phyloP scores from a whole-genome alignment of 35 echinoderm and acorn worm genomes.

The Ophioderma brevispina region DNA sequence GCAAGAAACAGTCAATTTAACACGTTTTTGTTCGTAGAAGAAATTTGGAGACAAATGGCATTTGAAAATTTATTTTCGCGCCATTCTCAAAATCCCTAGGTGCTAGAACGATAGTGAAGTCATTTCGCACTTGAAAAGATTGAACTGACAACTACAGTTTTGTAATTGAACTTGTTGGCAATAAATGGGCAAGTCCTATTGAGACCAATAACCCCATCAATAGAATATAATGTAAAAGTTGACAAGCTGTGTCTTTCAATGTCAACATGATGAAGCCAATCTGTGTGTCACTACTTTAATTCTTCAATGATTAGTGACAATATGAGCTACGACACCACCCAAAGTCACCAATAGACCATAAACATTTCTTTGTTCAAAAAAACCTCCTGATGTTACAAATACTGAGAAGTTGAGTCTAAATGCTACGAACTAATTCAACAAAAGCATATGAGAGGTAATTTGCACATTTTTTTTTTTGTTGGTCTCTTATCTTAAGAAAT shows the following conservation, averaged over 20 bases:
- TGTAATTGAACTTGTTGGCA: not conserved
- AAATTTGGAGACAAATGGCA: too few species aligned
- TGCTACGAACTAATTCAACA: slow-evolving; percentile 25
- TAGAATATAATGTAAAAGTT: slow-evolving; percentile 31
- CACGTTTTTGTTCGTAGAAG: too few species aligned
- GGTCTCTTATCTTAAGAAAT: slow-evolving; percentile 37
- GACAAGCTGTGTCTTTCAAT: slow-evolving; percentile 23
- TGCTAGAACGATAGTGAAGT: too few species aligned
- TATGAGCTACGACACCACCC: not conserved
- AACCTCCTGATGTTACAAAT: slow-evolving; percentile 20
- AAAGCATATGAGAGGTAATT: slow-evolving; percentile 25
- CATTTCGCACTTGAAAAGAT: not conserved
- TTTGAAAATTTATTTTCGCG: too few species aligned
- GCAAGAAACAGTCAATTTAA: too few species aligned
- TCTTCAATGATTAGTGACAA: slow-evolving; percentile 48
- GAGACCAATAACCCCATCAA: slow-evolving; percentile 53
- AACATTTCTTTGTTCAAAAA: slow-evolving; percentile 1
- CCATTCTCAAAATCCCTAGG: too few species aligned
- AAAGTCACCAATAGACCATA: not conserved
- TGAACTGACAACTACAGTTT: not conserved
- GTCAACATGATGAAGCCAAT: slow-evolving; percentile 73
- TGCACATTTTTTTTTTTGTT: slow-evolving; percentile 36
- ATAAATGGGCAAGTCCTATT: slow-evolving; percentile 18
- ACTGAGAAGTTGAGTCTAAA: too few species aligned
- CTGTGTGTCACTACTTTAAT: slow-evolving; percentile 51